phyloP scores from a whole-genome alignment of 1,140 invertebrate species.

The Mercenaria mercenaria region DNA sequence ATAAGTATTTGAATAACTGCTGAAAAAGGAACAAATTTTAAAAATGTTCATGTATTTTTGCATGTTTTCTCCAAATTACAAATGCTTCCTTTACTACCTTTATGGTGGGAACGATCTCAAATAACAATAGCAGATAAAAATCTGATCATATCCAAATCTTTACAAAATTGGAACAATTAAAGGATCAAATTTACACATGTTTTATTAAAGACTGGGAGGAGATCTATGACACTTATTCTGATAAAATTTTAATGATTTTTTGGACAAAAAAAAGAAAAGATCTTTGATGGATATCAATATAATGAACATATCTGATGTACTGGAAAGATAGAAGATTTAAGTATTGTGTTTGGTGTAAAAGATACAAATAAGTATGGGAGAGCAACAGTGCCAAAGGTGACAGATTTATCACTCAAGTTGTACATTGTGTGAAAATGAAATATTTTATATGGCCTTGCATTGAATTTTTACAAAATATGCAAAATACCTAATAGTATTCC shows the following conservation, averaged over 20 bases:
- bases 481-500: no score
- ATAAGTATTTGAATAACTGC: no score
- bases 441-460: no score
- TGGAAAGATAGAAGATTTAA: not conserved
- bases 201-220: conserved; percentile 30
- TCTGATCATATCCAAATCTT: conserved; percentile 20
- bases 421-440: no score
- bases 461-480: no score
- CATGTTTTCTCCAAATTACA: no score
- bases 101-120: no score
- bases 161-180: conserved; percentile 35
- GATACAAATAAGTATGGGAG: not conserved
- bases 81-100: no score
- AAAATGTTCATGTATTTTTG: no score
- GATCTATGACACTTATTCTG: conserved; percentile 42
- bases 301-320: not conserved
- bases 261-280: not conserved
- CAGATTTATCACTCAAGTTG: not conserved
- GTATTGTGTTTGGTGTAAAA: not conserved
- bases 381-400: not conserved
- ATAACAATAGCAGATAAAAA: not conserved
- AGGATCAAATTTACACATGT: conserved; percentile 1
- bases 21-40: no score
- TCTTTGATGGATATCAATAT: not conserved
- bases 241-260: conserved; percentile 45